These are phyloP conservation scores for Catagonus wagneri DNA, from an alignment of 2,113 vertebrate genomes.

Conservation along the genomic window DNA sequence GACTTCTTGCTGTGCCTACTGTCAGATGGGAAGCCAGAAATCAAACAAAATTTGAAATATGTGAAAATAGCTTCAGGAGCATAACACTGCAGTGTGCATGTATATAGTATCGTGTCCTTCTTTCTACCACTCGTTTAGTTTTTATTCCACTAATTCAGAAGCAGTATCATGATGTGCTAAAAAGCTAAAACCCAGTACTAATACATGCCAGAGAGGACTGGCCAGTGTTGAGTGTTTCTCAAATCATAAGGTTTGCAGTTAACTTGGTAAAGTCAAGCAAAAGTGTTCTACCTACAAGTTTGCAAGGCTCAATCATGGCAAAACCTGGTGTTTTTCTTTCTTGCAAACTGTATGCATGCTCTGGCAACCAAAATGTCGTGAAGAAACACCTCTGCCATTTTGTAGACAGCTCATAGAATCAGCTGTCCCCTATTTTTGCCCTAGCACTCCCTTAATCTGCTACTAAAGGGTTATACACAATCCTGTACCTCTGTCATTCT, in stretches of 20 bases:
- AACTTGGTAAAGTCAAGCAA: background rate
- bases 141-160: constrained; percentile 20
- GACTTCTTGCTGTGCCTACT: background rate
- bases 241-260: background rate
- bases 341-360: background rate
- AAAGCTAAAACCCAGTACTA: background rate
- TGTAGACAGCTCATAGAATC: background rate
- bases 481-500: background rate
- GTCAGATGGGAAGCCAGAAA: constrained; percentile 45
- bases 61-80: background rate
- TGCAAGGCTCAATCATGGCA: background rate
- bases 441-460: background rate
- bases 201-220: background rate
- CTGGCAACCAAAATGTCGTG: background rate
- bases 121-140: background rate
- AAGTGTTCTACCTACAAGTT: background rate
- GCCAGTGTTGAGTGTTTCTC: background rate
- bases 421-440: background rate
- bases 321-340: background rate
- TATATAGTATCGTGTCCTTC: background rate
- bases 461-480: background rate
- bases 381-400: background rate
- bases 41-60: constrained; percentile 45
- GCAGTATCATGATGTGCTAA: background rate
- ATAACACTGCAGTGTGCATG: background rate